These are phyloP conservation scores for Eristalinus sepulchralis DNA, from an alignment of 2,888 invertebrate genomes.

Conservation along the genomic window DNA sequence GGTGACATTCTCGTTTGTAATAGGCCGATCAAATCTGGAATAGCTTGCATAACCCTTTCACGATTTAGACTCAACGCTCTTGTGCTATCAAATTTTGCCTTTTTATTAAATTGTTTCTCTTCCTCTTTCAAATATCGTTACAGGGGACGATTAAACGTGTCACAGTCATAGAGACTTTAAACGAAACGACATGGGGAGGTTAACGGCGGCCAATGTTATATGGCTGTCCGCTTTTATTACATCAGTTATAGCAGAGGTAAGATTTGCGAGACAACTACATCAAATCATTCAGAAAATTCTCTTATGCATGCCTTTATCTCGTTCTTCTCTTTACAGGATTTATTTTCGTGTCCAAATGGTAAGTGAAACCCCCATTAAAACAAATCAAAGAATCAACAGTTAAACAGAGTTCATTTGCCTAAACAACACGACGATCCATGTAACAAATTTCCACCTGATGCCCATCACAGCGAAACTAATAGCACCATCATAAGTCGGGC, in stretches of 20 bases:
- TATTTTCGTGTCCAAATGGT: conserved; percentile 81
- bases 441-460: conserved; percentile 48
- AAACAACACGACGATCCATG: neutral
- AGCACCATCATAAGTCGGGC: conserved; percentile 23
- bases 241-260: conserved; percentile 73
- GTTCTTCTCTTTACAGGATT: conserved; percentile 75
- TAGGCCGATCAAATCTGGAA: neutral
- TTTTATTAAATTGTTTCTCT: neutral
- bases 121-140: conserved; percentile 22
- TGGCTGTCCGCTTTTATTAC: conserved; percentile 80
- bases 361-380: conserved; percentile 73
- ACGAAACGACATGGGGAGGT: conserved; percentile 77
- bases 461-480: conserved; percentile 60
- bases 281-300: neutral
- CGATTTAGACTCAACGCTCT: neutral
- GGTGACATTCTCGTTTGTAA: neutral
- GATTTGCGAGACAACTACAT: neutral
- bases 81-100: conserved; percentile 4
- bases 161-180: conserved; percentile 47
- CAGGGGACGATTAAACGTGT: conserved; percentile 50
- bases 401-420: neutral
- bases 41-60: neutral
- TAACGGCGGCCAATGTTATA: conserved; percentile 80
- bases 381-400: neutral
- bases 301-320: neutral